Conservation (phyloP, 2,888 invertebrate genomes). For the Drosophila aldrichi region DNA sequence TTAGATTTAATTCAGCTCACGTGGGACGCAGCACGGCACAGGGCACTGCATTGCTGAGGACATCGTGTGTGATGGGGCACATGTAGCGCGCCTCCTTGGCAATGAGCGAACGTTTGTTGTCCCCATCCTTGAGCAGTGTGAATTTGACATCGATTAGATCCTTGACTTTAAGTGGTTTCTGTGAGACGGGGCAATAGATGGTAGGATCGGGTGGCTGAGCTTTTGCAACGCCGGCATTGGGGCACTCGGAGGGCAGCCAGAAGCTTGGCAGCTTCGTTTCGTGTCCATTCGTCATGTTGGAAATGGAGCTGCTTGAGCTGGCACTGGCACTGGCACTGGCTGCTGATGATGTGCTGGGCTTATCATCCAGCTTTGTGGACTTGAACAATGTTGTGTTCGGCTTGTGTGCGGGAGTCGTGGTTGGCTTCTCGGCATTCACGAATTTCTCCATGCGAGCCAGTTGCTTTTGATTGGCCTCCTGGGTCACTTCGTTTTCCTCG, state of each 20-base stretch:
- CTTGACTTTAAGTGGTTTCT: slow-evolving; percentile 94
- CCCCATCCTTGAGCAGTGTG: slow-evolving; percentile 94
- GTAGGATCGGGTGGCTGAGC: slow-evolving; percentile 89
- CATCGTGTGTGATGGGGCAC: slow-evolving; percentile 98
- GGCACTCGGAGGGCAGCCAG: slow-evolving; percentile 98
- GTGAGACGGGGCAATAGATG: slow-evolving; percentile 93
- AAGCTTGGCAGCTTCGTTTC: slow-evolving; percentile 96
- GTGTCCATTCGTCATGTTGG: slow-evolving; percentile 92
- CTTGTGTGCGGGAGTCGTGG: slow-evolving; percentile 63
- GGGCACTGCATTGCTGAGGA: slow-evolving; percentile 96
- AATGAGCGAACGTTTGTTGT: slow-evolving; percentile 94
- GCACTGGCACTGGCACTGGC: slow-evolving; percentile 27
- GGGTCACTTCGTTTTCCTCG: slow-evolving; percentile 89
- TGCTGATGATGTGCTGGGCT: slow-evolving; percentile 56
- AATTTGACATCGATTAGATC: slow-evolving; percentile 97
- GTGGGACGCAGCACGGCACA: slow-evolving; percentile 96
- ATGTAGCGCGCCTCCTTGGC: slow-evolving; percentile 96
- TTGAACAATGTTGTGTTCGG: slow-evolving; percentile 53
- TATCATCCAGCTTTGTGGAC: slow-evolving; percentile 19
- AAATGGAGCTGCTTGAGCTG: slow-evolving; percentile 82
- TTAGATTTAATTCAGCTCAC: slow-evolving; percentile 86
- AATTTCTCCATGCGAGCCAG: slow-evolving; percentile 92
- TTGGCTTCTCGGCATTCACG: slow-evolving; percentile 90
- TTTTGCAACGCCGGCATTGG: slow-evolving; percentile 91
- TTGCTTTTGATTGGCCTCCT: slow-evolving; percentile 85